These are phyloP conservation scores for Spea multiplicata DNA, from an alignment of 2,113 vertebrate genomes.

Conservation along the genomic window DNA sequence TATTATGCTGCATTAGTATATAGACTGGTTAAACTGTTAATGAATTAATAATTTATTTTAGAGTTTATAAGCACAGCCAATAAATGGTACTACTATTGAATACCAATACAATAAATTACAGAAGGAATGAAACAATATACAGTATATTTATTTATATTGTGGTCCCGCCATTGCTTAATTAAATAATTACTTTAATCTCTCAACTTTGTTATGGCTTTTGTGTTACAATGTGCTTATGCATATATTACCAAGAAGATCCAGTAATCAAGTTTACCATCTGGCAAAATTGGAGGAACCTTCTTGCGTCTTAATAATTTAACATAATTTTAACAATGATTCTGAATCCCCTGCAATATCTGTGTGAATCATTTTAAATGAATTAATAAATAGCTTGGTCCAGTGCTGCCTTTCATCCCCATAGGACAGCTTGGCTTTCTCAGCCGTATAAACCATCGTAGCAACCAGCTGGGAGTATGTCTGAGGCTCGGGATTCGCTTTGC, in stretches of 20 bases:
- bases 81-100: constrained; percentile 13
- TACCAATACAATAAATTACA: constrained; percentile 31
- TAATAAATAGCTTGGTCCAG: constrained; percentile 94
- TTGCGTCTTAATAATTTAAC: constrained; percentile 60
- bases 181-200: neutral
- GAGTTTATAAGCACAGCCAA: neutral
- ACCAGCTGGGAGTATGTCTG: constrained; percentile 80
- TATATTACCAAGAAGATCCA: neutral
- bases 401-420: constrained; percentile 82
- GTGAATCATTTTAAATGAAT: constrained; percentile 94
- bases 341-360: constrained; percentile 88
- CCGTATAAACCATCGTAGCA: constrained; percentile 94
- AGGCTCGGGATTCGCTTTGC: constrained; percentile 75
- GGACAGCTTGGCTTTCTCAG: constrained; percentile 93
- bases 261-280: neutral
- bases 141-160: constrained; percentile 20
- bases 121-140: neutral
- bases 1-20: neutral
- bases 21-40: neutral
- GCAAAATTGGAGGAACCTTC: neutral
- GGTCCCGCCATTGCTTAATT: neutral
- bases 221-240: neutral
- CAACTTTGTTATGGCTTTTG: neutral
- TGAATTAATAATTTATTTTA: constrained; percentile 4
- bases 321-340: constrained; percentile 76